Percentiles rank a stretch among this genome's conserved stretches.
These are phyloP conservation scores for Seriola dumerili DNA, from an alignment of 2,113 vertebrate species.

Conservation along the genomic window DNA sequence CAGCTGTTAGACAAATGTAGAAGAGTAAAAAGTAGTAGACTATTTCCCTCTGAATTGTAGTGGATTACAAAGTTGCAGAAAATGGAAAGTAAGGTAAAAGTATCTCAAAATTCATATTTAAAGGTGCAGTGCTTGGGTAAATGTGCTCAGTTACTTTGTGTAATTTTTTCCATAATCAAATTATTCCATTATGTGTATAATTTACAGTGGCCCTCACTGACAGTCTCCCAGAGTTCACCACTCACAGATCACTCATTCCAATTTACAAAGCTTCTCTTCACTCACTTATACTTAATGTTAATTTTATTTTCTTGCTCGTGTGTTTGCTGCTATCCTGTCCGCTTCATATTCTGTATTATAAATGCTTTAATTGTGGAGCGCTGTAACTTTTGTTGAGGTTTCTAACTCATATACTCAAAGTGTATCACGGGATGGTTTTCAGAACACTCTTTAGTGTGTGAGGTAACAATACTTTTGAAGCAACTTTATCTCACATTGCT, in stretches of 20 bases:
- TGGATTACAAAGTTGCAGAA: not conserved
- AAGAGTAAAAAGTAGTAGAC: not conserved
- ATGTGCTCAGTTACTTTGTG: not conserved
- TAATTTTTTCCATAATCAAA: not conserved
- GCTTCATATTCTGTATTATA: not conserved
- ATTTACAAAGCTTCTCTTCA: not conserved
- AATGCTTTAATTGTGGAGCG: not conserved
- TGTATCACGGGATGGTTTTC: not conserved
- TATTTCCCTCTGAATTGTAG: not conserved
- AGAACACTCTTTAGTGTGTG: not conserved
- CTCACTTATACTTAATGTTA: not conserved
- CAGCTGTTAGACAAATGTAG: not conserved
- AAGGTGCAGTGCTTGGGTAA: not conserved
- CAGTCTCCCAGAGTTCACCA: not conserved
- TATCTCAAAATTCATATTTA: not conserved
- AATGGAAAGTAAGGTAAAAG: not conserved
- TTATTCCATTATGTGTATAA: not conserved
- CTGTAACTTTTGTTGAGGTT: not conserved
- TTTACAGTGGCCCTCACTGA: not conserved
- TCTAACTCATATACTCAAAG: conserved; percentile 1
- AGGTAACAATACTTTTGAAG: conserved; percentile 7
- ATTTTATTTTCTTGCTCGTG: not conserved
- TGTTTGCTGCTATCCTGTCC: not conserved
- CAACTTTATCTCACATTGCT: conserved; percentile 25
- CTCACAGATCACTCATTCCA: too few species aligned